phyloP scores from a whole-genome alignment of 2,797 vertebrate species.

The Pantherophis vulpinus region DNA sequence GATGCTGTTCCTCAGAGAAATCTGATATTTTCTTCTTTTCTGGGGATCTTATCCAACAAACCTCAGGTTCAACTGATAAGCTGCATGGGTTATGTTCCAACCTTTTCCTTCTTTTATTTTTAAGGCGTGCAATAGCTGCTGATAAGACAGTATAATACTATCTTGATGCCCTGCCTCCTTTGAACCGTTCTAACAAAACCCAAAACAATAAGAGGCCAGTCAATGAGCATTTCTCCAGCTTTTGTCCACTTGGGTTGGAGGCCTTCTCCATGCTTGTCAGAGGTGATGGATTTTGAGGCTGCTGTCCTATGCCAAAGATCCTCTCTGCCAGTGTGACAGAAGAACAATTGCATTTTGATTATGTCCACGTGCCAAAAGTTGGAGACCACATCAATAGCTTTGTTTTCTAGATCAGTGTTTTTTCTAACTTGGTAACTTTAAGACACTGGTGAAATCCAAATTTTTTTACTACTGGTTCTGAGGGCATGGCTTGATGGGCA shows the following conservation, averaged over 20 bases:
- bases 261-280: neutral
- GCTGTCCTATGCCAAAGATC: neutral
- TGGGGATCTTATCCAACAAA: neutral
- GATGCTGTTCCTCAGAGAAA: slow-evolving; percentile 12
- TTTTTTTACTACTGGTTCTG: too few relatives aligned
- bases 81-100: neutral
- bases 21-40: neutral
- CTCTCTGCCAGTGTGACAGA: neutral
- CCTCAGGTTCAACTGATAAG: neutral
- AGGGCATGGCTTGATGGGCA: too few relatives aligned
- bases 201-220: neutral
- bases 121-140: neutral
- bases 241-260: neutral
- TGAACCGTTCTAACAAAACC: neutral
- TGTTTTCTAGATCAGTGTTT: neutral
- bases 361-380: neutral
- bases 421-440: neutral
- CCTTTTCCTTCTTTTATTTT: neutral
- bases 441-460: neutral
- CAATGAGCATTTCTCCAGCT: neutral
- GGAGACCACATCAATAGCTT: neutral
- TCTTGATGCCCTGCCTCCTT: neutral
- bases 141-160: neutral
- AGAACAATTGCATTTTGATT: neutral
- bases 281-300: neutral